Evolutionary conservation across 2,113 vertebrate genomes (phyloP).

Genomic region (Pygathrix nemaeus): DNA sequence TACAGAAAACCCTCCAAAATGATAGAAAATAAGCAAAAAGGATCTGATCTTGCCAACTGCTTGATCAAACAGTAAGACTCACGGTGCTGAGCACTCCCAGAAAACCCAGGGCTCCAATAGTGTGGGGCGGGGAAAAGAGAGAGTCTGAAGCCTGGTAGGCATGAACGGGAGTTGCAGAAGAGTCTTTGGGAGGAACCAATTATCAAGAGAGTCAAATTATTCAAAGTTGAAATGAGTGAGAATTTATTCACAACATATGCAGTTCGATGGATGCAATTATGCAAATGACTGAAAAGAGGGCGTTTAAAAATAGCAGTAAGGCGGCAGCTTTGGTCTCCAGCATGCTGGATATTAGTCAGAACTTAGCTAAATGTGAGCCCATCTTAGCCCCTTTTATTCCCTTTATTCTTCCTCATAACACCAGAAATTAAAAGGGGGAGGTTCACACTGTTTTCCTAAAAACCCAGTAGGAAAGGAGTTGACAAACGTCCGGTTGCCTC

Average conservation of each 20-base stretch:
- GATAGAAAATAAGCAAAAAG: constrained; percentile 16
- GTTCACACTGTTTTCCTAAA: not conserved
- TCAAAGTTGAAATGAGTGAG: constrained; percentile 44
- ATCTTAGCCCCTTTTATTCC: not conserved
- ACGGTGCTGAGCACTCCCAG: accelerated
- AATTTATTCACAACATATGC: constrained; percentile 67
- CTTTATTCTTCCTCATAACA: not conserved
- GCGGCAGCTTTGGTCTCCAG: not conserved
- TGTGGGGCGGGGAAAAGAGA: accelerated
- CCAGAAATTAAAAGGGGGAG: not conserved
- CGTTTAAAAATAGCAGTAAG: not conserved
- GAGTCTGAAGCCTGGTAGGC: not conserved
- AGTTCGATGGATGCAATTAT: constrained; percentile 41
- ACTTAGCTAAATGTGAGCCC: not conserved
- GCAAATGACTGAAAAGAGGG: constrained; percentile 5
- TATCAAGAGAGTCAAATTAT: constrained; percentile 6
- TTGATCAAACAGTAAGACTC: not conserved
- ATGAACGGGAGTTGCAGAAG: not conserved
- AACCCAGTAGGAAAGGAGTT: not conserved
- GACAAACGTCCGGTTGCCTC: not conserved
- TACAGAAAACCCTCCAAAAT: constrained; percentile 40
- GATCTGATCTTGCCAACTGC: not conserved
- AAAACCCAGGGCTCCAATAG: not conserved
- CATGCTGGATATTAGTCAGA: not conserved
- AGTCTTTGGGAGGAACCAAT: not conserved